Base-by-base conservation (phyloP, 2,888 invertebrate species). In the Harpalus rufipes region DNA sequence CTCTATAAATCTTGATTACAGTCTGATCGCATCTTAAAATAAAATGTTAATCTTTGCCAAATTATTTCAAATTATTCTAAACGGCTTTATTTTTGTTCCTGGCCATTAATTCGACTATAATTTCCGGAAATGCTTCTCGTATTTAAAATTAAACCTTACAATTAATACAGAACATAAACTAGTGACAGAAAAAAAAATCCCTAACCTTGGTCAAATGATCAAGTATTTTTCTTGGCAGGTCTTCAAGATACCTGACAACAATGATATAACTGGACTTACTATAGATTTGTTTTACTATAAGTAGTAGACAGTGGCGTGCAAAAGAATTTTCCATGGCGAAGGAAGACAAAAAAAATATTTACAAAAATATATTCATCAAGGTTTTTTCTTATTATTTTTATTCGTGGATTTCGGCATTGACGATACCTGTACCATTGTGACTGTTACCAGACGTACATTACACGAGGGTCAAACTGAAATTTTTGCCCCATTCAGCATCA, bases 161-260 rank as follows among this genome's bases (percentile, higher is more conserved):
- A 68, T 68, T 68, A 39, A 39, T 10, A 12, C 68, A 16, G 41
- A 39, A 39, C 68, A n/a, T 16, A 7, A 25, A 32, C 32, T 32
- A 32, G 32, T 32, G 32, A 32, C 32, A 12, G 68, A 68, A 32
- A 32, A 32, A 32, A 82, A 82, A 58, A 72, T 25, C 72, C 72
- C 16, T 82, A 82, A 82, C 82, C 82, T 82, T 72, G 72, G 82
- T 58, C 51, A 82, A 82, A 82, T 25, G 58, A n/a, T 56, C 32
- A 14, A 44, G 41, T 72, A 82, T 82, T 56, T 82, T 82, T 82
- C 25, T 72, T 82, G 82, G 82, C 82, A n/a, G 12, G 0, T 2
- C n/a, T 16, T 16, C 82, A 82, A 72, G 59, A 72, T 51, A 56
- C 51, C 56, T 65, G 39, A 56, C 32, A 72, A 82, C 82, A 74